Conservation (phyloP, 2,113 vertebrate species). For the Emydura subglobosa region DNA sequence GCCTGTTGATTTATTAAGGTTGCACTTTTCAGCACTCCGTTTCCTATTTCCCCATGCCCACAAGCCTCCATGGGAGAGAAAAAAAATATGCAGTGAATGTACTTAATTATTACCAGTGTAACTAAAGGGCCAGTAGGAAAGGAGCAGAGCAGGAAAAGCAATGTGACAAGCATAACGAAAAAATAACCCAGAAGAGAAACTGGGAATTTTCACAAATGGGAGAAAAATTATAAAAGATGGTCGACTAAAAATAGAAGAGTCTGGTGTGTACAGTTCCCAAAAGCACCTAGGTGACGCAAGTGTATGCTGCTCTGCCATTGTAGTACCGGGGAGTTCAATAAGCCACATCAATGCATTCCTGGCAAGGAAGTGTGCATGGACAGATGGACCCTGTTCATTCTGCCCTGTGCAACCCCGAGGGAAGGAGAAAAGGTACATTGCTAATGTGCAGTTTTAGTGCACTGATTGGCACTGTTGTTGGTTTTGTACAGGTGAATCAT, state of each 20-base stretch:
- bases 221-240: not conserved
- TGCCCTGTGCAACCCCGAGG: not conserved
- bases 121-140: not conserved
- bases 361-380: not conserved
- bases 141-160: not conserved
- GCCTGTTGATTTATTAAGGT: conserved; percentile 6
- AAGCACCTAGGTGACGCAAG: rapidly evolving
- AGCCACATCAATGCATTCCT: not conserved
- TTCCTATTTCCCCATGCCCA: rapidly evolving
- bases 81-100: not conserved
- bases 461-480: not conserved
- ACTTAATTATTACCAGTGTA: conserved; percentile 14
- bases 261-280: not conserved
- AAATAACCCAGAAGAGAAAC: not conserved
- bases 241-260: rapidly evolving
- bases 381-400: not conserved
- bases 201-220: not conserved
- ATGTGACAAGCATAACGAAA: not conserved
- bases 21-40: not conserved
- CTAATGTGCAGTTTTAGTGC: not conserved
- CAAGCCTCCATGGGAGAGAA: not conserved
- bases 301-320: not conserved
- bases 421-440: not conserved
- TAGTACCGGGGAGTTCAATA: not conserved
- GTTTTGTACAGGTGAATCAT: not conserved